Base-by-base conservation (phyloP, 1,140 invertebrate genomes). In the Cydia strobilella region DNA sequence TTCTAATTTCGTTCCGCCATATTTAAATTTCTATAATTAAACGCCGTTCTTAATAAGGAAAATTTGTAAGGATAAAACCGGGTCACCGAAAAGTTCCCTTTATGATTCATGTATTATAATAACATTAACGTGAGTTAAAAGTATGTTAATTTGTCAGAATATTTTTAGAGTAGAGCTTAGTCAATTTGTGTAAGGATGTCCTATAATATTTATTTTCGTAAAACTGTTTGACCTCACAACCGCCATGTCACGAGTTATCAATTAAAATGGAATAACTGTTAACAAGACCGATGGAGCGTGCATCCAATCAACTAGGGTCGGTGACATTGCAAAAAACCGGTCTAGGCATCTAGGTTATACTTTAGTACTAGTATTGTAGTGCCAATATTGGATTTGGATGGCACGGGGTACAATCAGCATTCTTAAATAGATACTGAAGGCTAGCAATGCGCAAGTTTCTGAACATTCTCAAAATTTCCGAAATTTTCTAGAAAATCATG, bases 301-400 rank as follows among this genome's bases (percentile, higher is more conserved):
- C 7, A 54, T 66, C 7, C 63, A 66, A 66, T 66, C 63, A 66
- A 62, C 54, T 15, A 27, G 63, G 63, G 63, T 66, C 63, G 63
- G 13, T 66, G 63, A 66, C 63, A 31, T 31, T 66, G 63, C 63
- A 31, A 18, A 62, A 62, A 62, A 63, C 20, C 18, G 20, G 42
- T 54, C 51, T 54, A 54, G 51, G 51, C 51, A 42, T 42, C 39
- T 54, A 54, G 51, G 51, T 54, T 54, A 54, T 54, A 18, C n/a
- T 54, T 54, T 54, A 18, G n/a, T 54, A 9, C 51, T 54, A 54
- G 51, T 54, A 54, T 18, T 48, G 4, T 54, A 15, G 51, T n/a
- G 51, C 6, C 15, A 18, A 54, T 54, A 54, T 54, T 18, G 15
- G n/a, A 18, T 54, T 48, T 6, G 35, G 7, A 39, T 10, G 35